A percentile compares a stretch with the other conserved stretches of the same genome.
These are phyloP conservation scores for Sympetrum striolatum DNA, from an alignment of 2,888 invertebrate species.

Conservation along the genomic window DNA sequence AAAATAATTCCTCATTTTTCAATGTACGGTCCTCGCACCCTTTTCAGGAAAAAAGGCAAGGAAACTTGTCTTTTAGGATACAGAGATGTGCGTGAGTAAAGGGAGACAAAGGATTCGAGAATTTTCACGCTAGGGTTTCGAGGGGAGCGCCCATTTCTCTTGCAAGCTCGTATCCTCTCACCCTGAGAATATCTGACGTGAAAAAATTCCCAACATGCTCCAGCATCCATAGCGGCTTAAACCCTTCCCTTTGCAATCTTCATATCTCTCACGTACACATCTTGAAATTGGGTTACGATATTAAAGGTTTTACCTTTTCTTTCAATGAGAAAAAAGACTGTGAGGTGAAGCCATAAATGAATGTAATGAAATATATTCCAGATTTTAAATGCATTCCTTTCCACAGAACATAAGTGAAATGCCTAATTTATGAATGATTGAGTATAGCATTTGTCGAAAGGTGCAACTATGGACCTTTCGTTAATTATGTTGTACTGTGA, in stretches of 20 bases:
- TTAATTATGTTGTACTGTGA: too few species aligned
- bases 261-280: background rate
- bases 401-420: too few species aligned
- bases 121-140: background rate
- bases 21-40: background rate
- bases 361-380: too few species aligned
- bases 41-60: background rate
- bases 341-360: too few species aligned
- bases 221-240: background rate
- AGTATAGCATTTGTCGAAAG: too few species aligned
- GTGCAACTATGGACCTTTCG: too few species aligned
- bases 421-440: too few species aligned
- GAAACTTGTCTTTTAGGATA: background rate
- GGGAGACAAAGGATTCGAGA: background rate
- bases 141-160: background rate
- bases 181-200: background rate
- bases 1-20: background rate
- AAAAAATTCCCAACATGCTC: background rate
- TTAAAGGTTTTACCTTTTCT: background rate
- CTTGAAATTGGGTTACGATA: slow-evolving; percentile 4
- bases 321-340: background rate
- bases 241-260: background rate
- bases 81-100: background rate
- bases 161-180: background rate
- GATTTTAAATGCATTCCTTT: too few species aligned